Conservation (phyloP, 92 coral and sea anemone species). For the Meandrina meandrites region DNA sequence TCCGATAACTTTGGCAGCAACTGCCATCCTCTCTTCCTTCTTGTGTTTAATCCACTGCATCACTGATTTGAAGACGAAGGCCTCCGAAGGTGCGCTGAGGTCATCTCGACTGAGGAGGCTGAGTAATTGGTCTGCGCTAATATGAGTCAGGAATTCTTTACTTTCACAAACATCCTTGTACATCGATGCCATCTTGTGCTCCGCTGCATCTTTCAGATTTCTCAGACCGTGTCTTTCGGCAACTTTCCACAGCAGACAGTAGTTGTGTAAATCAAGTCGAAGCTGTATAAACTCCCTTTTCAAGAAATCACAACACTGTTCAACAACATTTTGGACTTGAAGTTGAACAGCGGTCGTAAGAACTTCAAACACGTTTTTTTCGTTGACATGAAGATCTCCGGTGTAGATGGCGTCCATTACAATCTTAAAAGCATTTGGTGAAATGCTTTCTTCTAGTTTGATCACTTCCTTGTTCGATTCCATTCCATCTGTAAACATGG, state of each 20-base stretch:
- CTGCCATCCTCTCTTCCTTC: conserved; percentile 22
- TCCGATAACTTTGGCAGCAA: conserved; percentile 51
- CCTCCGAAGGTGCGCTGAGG: conserved; percentile 67
- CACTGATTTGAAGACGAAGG: conserved; percentile 55
- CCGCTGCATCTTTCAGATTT: not conserved
- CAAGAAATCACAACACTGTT: no score
- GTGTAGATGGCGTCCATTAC: conserved; percentile 68
- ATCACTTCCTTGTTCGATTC: conserved; percentile 38
- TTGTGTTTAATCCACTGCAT: conserved; percentile 63
- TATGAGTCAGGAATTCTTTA: conserved; percentile 34
- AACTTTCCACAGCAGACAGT: not conserved
- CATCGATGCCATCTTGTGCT: not conserved
- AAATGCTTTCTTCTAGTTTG: conserved; percentile 45
- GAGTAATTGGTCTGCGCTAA: conserved; percentile 35
- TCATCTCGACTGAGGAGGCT: conserved; percentile 39
- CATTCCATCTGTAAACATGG: conserved; percentile 59
- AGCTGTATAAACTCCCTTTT: not conserved
- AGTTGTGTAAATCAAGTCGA: not conserved
- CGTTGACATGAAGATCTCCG: conserved; percentile 38
- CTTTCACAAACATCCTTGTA: conserved; percentile 46
- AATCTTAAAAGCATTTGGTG: conserved; percentile 47
- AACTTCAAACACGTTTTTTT: conserved; percentile 45
- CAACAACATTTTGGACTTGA: conserved; percentile 1
- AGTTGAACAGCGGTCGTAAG: conserved; percentile 45
- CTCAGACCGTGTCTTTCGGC: not conserved